Percentiles rank a stretch among this genome's conserved stretches.
These are phyloP conservation scores for Sciurus carolinensis DNA, from an alignment of 2,797 vertebrate species.

Conservation along the genomic window DNA sequence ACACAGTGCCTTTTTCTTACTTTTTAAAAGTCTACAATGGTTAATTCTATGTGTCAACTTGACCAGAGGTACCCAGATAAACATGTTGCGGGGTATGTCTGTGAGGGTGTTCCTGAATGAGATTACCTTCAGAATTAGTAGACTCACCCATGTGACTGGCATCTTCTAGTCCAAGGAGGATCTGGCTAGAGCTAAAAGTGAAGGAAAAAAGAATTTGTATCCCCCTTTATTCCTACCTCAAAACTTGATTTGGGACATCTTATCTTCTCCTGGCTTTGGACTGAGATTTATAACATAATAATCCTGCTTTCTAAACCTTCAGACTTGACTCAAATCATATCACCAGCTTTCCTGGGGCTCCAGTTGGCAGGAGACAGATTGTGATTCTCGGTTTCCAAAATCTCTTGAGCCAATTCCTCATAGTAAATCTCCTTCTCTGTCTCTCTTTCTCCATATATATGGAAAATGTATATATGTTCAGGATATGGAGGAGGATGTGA, in stretches of 20 bases:
- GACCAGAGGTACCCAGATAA: not conserved
- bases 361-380: not conserved
- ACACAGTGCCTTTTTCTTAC: not conserved
- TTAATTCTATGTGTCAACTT: not conserved
- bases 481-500: not conserved
- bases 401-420: not conserved
- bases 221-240: rapidly evolving
- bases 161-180: not conserved
- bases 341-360: not conserved
- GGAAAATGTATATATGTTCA: not conserved
- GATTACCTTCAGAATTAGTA: not conserved
- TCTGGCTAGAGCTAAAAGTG: not conserved
- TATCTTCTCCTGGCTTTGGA: not conserved
- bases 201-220: not conserved
- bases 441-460: not conserved
- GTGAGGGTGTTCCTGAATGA: not conserved
- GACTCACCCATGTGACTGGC: not conserved
- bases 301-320: not conserved
- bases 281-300: not conserved
- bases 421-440: not conserved
- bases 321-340: not conserved
- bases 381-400: not conserved
- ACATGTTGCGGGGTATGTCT: not conserved
- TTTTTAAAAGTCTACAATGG: not conserved
- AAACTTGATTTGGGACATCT: not conserved